phyloP scores from a whole-genome alignment of 2,113 vertebrate species.

The Sialia sialis region DNA sequence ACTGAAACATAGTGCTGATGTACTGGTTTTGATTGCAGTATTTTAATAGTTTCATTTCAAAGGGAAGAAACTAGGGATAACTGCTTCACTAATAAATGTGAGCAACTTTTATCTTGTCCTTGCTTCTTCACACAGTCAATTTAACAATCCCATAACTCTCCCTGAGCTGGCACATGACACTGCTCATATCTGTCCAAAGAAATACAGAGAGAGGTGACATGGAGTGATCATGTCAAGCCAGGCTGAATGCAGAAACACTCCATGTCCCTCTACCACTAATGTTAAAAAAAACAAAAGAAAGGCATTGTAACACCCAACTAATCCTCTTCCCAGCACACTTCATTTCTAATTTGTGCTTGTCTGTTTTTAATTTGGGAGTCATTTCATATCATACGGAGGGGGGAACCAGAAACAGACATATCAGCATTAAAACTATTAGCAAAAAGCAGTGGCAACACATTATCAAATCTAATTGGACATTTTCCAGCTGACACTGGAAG shows the following conservation, averaged over 20 bases:
- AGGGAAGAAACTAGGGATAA: neutral
- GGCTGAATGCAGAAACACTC: neutral
- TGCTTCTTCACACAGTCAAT: neutral
- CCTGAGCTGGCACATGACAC: neutral
- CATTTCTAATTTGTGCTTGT: neutral
- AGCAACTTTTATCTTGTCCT: neutral
- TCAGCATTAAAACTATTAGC: neutral
- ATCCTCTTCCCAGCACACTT: neutral
- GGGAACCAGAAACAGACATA: neutral
- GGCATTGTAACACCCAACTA: neutral
- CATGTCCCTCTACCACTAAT: neutral
- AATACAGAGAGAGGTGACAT: neutral
- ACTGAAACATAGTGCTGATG: neutral
- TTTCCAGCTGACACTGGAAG: neutral
- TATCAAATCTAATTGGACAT: neutral
- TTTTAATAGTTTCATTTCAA: neutral
- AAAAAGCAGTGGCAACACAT: neutral
- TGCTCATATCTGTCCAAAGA: neutral
- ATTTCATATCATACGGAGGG: neutral
- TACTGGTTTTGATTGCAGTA: neutral
- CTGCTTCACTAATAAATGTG: neutral
- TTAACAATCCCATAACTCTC: neutral
- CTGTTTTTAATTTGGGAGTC: neutral
- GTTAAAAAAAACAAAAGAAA: neutral
- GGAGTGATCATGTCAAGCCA: neutral